phyloP scores from a whole-genome alignment of 2,888 invertebrate genomes.

The Drosophila conformis region DNA sequence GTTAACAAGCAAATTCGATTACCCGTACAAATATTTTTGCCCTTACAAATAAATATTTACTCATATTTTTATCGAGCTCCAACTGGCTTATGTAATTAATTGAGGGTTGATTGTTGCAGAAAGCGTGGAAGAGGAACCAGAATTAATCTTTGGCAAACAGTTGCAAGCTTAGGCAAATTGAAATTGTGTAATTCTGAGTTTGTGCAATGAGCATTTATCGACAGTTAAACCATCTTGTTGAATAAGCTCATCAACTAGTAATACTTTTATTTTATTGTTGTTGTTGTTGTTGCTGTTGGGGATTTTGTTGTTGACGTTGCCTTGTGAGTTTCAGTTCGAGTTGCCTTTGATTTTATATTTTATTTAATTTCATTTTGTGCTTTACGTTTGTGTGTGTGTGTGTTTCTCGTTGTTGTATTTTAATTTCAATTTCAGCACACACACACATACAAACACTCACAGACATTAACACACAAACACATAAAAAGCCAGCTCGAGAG shows the following conservation, averaged over 20 bases:
- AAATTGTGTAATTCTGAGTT: neutral
- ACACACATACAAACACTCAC: slow-evolving; percentile 38
- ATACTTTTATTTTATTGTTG: neutral
- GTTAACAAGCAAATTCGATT: slow-evolving; percentile 5
- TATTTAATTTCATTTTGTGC: slow-evolving; percentile 71
- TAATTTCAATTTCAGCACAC: slow-evolving; percentile 76
- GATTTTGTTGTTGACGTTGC: neutral
- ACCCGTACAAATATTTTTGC: neutral
- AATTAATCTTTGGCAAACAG: neutral
- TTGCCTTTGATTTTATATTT: slow-evolving; percentile 53
- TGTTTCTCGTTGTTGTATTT: slow-evolving; percentile 51
- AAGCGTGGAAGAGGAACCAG: neutral
- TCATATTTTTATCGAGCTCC: neutral
- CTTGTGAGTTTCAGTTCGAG: slow-evolving; percentile 21
- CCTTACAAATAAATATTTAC: neutral
- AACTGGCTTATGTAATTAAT: neutral
- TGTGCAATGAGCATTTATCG: slow-evolving; percentile 12
- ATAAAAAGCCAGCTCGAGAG: slow-evolving; percentile 14
- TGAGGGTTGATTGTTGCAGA: neutral
- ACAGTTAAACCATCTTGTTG: slow-evolving; percentile 25
- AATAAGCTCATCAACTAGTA: neutral
- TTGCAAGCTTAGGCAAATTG: neutral
- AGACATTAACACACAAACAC: neutral
- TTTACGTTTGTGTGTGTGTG: slow-evolving; percentile 34
- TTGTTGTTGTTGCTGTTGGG: neutral